phyloP scores from a whole-genome alignment of 2,113 vertebrate species.

The Semicossyphus pulcher region DNA sequence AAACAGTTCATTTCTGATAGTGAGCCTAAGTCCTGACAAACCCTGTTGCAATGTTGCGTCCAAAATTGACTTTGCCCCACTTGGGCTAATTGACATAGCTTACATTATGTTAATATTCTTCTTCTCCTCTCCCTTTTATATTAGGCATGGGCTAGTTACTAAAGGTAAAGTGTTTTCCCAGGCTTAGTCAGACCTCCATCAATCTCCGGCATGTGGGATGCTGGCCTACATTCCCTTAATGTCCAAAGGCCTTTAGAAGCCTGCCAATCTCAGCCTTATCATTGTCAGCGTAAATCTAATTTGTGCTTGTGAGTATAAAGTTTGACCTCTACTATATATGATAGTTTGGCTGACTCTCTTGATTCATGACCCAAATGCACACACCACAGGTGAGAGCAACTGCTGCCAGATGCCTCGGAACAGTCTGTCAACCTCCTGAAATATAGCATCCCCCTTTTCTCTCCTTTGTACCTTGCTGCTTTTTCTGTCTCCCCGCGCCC shows the following conservation, averaged over 20 bases:
- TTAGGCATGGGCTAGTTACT: conserved; percentile 5
- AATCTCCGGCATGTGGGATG: conserved; percentile 21
- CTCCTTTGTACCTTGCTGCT: conserved; percentile 25
- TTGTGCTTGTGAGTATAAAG: conserved; percentile 52
- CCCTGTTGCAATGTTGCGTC: too few species aligned
- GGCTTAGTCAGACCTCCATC: conserved; percentile 15
- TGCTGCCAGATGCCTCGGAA: conserved; percentile 53
- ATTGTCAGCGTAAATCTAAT: conserved; percentile 50
- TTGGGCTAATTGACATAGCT: conserved; percentile 12
- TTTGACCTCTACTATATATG: conserved; percentile 61
- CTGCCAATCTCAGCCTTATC: conserved; percentile 39
- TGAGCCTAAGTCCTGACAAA: too few species aligned
- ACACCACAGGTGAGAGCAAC: conserved; percentile 53
- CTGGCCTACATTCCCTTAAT: conserved; percentile 12
- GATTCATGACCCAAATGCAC: conserved; percentile 55
- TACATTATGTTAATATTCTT: neutral
- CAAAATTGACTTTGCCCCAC: neutral
- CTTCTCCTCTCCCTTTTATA: neutral
- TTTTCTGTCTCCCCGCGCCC: conserved; percentile 30
- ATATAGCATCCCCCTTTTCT: conserved; percentile 22
- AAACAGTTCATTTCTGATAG: too few species aligned
- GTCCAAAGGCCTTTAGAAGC: conserved; percentile 17
- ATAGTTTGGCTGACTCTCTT: conserved; percentile 41
- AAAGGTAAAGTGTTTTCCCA: conserved; percentile 11
- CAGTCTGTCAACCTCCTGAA: conserved; percentile 55